Evolutionary conservation across 2,888 invertebrate species (phyloP).

Genomic region (Eledona agricola): DNA sequence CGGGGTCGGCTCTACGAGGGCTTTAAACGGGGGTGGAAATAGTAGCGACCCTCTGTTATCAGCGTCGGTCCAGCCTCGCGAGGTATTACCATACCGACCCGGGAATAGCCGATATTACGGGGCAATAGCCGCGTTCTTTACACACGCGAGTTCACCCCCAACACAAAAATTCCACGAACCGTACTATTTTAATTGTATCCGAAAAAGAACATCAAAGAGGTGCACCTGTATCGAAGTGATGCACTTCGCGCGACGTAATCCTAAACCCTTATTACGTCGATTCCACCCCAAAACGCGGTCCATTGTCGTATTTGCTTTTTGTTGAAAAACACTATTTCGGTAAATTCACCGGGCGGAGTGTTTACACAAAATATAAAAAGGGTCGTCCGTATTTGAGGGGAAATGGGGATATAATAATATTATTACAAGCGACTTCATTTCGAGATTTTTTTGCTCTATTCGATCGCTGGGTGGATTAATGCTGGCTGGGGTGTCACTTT

Average conservation of each 20-base stretch:
- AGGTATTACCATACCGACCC: conserved; percentile 62
- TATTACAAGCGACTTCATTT: conserved; percentile 51
- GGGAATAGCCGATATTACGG: conserved; percentile 60
- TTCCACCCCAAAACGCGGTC: conserved; percentile 46
- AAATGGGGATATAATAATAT: conserved; percentile 49
- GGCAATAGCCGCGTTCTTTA: conserved; percentile 49
- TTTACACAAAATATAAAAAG: conserved; percentile 60
- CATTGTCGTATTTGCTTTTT: conserved; percentile 56
- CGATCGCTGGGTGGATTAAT: conserved; percentile 16
- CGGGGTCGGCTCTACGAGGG: conserved; percentile 41
- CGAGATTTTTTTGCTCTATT: conserved; percentile 31
- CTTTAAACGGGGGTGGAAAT: conserved; percentile 44
- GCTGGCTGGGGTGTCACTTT: conserved; percentile 20
- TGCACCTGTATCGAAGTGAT: conserved; percentile 33
- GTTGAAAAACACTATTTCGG: conserved; percentile 57
- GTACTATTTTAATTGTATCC: conserved; percentile 47
- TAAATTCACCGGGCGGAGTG: conserved; percentile 59
- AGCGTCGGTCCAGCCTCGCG: conserved; percentile 63
- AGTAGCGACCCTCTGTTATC: conserved; percentile 63
- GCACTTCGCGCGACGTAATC: conserved; percentile 35
- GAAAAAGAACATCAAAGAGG: conserved; percentile 17
- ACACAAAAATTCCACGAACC: conserved; percentile 47
- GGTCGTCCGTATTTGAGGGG: conserved; percentile 45
- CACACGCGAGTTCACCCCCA: conserved; percentile 31
- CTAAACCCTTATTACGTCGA: conserved; percentile 47